Evolutionary conservation across 2,888 invertebrate genomes (phyloP).

Genomic region (Cataglyphis altisquamis): DNA sequence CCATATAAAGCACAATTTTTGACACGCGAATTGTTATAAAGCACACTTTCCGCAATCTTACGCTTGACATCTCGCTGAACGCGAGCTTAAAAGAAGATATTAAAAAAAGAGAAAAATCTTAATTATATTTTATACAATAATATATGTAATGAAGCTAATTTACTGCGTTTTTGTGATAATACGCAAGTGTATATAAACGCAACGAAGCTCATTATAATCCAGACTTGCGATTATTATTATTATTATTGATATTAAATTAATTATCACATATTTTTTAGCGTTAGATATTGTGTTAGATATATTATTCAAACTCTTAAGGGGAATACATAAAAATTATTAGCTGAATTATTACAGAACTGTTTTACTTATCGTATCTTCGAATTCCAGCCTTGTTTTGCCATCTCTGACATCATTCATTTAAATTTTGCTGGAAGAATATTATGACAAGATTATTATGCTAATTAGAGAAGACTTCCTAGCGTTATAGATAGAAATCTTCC

Average conservation of each 20-base stretch:
- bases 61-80: neutral
- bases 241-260: neutral
- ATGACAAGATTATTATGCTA: neutral
- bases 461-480: neutral
- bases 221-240: neutral
- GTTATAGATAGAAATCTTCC: neutral
- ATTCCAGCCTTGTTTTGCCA: neutral
- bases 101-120: neutral
- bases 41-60: neutral
- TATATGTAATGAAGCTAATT: constrained; percentile 7
- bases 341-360: neutral
- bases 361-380: neutral
- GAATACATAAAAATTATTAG: neutral
- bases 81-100: neutral
- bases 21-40: neutral
- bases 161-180: neutral
- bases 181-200: neutral
- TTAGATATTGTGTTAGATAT: neutral
- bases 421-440: neutral
- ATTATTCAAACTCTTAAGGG: neutral
- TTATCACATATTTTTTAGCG: neutral
- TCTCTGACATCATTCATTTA: neutral
- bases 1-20: neutral
- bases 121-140: neutral
- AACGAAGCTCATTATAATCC: neutral